Conservation (phyloP, 37 sponge, comb jelly and placozoan genomes). For the Sycon ciliatum region DNA sequence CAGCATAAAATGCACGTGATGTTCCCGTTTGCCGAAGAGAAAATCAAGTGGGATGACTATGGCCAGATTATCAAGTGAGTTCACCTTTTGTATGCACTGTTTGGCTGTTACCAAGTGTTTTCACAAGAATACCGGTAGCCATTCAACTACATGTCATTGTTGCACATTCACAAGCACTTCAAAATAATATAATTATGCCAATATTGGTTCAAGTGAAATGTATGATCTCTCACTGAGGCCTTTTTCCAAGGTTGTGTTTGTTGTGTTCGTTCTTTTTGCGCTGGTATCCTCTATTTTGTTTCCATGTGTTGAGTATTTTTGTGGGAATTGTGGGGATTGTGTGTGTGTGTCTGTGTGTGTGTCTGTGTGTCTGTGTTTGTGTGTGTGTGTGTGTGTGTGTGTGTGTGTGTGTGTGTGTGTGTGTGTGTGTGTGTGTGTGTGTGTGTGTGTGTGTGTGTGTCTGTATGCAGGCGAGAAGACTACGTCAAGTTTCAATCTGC, state of each 20-base stretch:
- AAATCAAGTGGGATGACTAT: conserved; percentile 87
- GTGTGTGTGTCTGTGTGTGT: not conserved
- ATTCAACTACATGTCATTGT: no score
- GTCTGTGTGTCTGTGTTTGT: conserved; percentile 16
- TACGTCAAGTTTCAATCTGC: no score
- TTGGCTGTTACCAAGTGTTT: no score
- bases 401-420: not conserved
- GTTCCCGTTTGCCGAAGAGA: conserved; percentile 81
- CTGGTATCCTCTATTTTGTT: no score
- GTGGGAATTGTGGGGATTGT: not conserved
- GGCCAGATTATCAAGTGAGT: conserved; percentile 74
- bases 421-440: conserved; percentile 11
- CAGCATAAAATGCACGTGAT: conserved; percentile 78
- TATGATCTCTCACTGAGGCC: no score
- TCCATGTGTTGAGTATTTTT: not conserved
- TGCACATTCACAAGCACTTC: no score
- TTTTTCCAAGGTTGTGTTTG: no score
- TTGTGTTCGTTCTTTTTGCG: no score
- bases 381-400: conserved; percentile 10
- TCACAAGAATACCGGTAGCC: no score
- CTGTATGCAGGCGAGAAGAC: not conserved
- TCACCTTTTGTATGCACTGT: no score
- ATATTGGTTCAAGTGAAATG: no score
- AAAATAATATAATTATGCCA: no score
- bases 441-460: conserved; percentile 15